Evolutionary conservation across 2,113 vertebrate species (phyloP).

Genomic region (Nettapus auritus): DNA sequence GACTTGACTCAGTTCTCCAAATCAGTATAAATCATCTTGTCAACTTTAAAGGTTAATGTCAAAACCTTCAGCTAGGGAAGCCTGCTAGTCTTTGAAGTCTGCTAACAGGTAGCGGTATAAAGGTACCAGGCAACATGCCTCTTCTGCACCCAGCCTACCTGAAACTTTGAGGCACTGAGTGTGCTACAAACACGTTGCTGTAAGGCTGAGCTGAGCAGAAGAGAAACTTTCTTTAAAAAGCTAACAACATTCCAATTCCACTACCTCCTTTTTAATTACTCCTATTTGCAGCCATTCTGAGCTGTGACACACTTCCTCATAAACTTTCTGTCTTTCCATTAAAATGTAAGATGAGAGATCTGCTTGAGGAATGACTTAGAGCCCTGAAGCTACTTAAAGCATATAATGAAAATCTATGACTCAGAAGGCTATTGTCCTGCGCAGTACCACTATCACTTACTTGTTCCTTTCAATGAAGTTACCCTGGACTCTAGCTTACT

Average conservation of each 20-base stretch:
- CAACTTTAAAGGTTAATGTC: background rate
- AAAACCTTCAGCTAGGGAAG: background rate
- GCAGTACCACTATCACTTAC: background rate
- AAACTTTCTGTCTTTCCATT: background rate
- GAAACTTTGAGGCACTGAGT: background rate
- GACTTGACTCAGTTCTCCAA: background rate
- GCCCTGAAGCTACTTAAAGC: background rate
- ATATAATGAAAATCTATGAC: background rate
- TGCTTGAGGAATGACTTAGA: background rate
- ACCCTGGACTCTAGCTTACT: background rate
- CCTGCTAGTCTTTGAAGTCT: background rate
- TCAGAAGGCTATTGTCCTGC: conserved; percentile 4
- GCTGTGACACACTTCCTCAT: background rate
- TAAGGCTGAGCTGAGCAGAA: background rate
- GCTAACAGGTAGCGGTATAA: background rate
- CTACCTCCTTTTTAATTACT: background rate
- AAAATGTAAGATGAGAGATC: background rate
- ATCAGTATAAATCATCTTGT: background rate
- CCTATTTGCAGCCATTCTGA: background rate
- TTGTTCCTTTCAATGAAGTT: background rate
- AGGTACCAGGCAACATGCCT: background rate
- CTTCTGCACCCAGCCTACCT: background rate
- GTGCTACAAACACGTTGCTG: background rate
- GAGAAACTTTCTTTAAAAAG: background rate
- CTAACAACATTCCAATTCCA: background rate